Evolutionary conservation across 2,113 vertebrate genomes (phyloP).

Genomic region (Dascyllus trimaculatus): DNA sequence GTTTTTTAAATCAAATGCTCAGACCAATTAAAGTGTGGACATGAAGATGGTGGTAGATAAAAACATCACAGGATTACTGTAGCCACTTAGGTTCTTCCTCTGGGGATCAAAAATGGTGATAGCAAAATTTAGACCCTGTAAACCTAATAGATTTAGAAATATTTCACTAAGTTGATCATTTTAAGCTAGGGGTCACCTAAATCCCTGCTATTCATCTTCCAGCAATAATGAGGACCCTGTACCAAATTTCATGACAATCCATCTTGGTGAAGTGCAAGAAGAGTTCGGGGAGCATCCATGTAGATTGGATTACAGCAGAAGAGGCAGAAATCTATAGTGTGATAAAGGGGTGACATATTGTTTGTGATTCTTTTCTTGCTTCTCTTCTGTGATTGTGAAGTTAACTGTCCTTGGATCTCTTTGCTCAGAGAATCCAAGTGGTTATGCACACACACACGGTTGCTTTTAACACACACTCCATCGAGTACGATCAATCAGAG

Average conservation of each 20-base stretch:
- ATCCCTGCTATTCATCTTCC: constrained; percentile 4
- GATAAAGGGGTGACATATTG: constrained; percentile 37
- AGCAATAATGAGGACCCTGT: neutral
- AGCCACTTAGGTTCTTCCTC: neutral
- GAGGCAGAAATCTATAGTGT: constrained; percentile 55
- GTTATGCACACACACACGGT: constrained; percentile 44
- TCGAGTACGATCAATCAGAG: constrained; percentile 72
- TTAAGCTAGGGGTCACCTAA: neutral
- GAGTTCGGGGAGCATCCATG: constrained; percentile 31
- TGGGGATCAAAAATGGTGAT: neutral
- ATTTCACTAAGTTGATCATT: neutral
- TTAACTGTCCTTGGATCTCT: constrained; percentile 62
- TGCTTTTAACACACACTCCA: constrained; percentile 65
- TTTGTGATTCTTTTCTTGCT: constrained; percentile 49
- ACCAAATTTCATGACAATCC: neutral
- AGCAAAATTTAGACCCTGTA: constrained; percentile 3
- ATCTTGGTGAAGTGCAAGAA: constrained; percentile 27
- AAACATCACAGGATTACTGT: neutral
- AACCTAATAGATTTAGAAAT: neutral
- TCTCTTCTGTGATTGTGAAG: constrained; percentile 44
- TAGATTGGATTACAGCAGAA: constrained; percentile 40
- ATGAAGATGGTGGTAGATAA: too few species aligned
- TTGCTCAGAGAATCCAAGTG: constrained; percentile 45
- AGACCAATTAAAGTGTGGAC: too few species aligned
- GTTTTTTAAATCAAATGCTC: too few species aligned